phyloP scores from a whole-genome alignment of 2,797 vertebrate genomes.

The Pyrocephalus nanus region DNA sequence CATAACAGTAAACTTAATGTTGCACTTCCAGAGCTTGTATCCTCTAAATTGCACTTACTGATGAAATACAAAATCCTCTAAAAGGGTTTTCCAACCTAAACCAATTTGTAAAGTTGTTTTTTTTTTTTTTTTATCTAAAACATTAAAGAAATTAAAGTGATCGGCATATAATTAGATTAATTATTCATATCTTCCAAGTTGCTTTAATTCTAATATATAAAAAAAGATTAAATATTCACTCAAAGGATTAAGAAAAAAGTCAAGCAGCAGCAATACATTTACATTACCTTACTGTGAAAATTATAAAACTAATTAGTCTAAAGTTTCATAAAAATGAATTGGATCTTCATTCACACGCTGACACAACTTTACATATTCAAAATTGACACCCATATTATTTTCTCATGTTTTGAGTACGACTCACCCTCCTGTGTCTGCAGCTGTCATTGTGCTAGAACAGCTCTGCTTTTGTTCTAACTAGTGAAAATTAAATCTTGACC shows the following conservation, averaged over 20 bases:
- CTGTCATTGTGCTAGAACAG: conserved; percentile 36
- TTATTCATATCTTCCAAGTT: conserved; percentile 91
- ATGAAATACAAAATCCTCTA: conserved; percentile 82
- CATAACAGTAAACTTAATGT: conserved; percentile 77
- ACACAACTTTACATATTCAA: conserved; percentile 69
- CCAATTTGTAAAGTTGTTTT: conserved; percentile 82
- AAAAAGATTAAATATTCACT: conserved; percentile 94
- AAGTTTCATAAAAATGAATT: conserved; percentile 87
- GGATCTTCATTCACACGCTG: conserved; percentile 76
- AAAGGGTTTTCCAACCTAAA: conserved; percentile 82
- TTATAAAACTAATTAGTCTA: conserved; percentile 89
- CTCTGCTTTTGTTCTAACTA: conserved; percentile 68
- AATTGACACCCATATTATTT: conserved; percentile 58
- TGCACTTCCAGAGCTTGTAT: conserved; percentile 53
- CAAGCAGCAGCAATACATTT: conserved; percentile 83
- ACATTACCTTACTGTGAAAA: conserved; percentile 89
- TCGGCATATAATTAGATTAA: conserved; percentile 91
- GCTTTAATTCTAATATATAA: conserved; percentile 90
- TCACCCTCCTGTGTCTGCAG: conserved; percentile 18
- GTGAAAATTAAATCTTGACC: conserved; percentile 72
- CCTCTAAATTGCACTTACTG: conserved; percentile 78
- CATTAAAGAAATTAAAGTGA: conserved; percentile 88
- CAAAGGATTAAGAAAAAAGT: conserved; percentile 85
- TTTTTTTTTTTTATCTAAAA: conserved; percentile 76
- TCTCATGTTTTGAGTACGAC: not conserved